Conservation (phyloP, 1,140 invertebrate genomes). For the Caenorhabditis briggsae region DNA sequence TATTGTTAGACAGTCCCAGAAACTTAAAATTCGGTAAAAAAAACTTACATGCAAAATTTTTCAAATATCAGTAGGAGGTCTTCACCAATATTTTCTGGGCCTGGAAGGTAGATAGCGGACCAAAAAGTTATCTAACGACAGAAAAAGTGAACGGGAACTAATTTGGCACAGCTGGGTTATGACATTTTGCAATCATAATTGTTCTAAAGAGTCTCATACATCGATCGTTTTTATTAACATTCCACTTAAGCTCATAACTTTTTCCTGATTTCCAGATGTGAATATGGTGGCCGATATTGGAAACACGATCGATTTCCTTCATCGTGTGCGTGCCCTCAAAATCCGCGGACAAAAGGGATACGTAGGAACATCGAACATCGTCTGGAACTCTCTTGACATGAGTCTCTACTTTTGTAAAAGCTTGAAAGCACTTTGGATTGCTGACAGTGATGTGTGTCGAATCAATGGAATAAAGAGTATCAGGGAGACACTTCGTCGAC, state of each 20-base stretch:
- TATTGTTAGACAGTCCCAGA: too few relatives aligned
- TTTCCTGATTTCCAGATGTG: constrained; percentile 41
- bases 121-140: too few relatives aligned
- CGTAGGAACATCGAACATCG: constrained; percentile 89
- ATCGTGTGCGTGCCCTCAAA: constrained; percentile 81
- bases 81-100: too few relatives aligned
- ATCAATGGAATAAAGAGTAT: constrained; percentile 63
- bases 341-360: constrained; percentile 78
- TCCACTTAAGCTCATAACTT: background rate
- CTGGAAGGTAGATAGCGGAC: too few relatives aligned
- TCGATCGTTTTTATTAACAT: background rate
- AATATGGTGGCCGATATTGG: constrained; percentile 62
- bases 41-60: too few relatives aligned
- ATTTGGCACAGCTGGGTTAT: too few relatives aligned
- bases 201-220: too few relatives aligned
- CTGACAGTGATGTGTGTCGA: constrained; percentile 63
- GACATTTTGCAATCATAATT: too few relatives aligned
- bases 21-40: too few relatives aligned
- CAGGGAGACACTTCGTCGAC: constrained; percentile 52
- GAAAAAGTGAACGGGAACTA: too few relatives aligned
- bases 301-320: constrained; percentile 63
- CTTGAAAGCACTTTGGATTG: constrained; percentile 66
- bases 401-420: constrained; percentile 78
- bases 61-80: too few relatives aligned
- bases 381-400: constrained; percentile 87